Percentiles rank a stretch among this genome's conserved stretches.
Conservation (phyloP, 2,888 invertebrate species). For the Pseudococcus jackbeardsleyi region DNA sequence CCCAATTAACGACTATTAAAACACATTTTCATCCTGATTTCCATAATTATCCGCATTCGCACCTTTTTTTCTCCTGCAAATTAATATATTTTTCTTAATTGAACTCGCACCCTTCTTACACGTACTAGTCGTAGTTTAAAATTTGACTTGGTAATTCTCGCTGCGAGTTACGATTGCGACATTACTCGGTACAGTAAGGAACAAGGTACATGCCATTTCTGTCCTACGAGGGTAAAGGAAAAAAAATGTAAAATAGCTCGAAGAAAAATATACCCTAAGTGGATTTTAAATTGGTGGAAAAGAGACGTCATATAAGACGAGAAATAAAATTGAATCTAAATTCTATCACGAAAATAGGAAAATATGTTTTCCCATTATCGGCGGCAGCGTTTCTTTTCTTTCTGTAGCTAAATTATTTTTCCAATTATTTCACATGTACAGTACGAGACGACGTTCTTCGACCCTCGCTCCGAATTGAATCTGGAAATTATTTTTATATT, state of each 20-base stretch:
- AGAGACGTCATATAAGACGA: conserved; percentile 46
- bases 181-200: too few relatives aligned
- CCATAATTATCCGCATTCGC: conserved; percentile 10
- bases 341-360: conserved; percentile 50
- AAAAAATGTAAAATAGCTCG: conserved; percentile 32
- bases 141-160: conserved; percentile 5
- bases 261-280: conserved; percentile 11
- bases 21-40: neutral
- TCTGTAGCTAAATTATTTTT: conserved; percentile 34
- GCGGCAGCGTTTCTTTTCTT: conserved; percentile 37
- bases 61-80: conserved; percentile 22
- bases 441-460: neutral
- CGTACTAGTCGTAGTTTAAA: too few relatives aligned
- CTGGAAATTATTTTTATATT: conserved; percentile 33
- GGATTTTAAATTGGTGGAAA: conserved; percentile 50
- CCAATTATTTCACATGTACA: conserved; percentile 23
- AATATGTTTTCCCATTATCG: conserved; percentile 20
- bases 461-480: neutral
- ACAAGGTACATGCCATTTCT: too few relatives aligned
- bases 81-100: conserved; percentile 16
- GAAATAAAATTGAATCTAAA: conserved; percentile 53
- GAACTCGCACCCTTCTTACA: neutral
- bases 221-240: neutral
- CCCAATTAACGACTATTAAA: neutral
- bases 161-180: conserved; percentile 11